Percentiles rank a stretch among this genome's conserved stretches.
Evolutionary conservation across 2,888 invertebrate genomes (phyloP).

Genomic region (Itoplectis maculator): DNA sequence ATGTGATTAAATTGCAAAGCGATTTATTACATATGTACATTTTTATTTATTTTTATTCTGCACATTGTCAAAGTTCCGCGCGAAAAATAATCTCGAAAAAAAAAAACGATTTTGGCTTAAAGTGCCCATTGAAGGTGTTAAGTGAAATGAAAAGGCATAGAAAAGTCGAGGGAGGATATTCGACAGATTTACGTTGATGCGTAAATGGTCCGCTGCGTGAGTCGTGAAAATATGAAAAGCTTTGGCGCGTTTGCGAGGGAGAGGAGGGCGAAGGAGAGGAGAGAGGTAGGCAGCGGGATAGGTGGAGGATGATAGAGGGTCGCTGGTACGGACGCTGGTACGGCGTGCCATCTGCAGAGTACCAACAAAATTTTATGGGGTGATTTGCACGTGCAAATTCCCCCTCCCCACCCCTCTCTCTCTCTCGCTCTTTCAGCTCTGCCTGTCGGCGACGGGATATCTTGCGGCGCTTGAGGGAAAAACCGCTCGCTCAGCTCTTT

Average conservation of each 20-base stretch:
- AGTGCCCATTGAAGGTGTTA: not conserved
- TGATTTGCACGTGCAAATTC: conserved; percentile 69
- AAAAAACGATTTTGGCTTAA: not conserved
- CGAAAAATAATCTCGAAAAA: not conserved
- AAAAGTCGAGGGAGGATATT: conserved; percentile 13
- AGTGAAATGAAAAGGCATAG: conserved; percentile 19
- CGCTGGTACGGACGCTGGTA: conserved; percentile 27
- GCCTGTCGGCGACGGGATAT: conserved; percentile 43
- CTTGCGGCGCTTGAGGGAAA: conserved; percentile 41
- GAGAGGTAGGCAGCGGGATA: conserved; percentile 19
- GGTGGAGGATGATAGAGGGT: conserved; percentile 32
- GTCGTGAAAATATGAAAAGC: conserved; percentile 38
- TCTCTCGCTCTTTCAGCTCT: not conserved
- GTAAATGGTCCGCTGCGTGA: conserved; percentile 22
- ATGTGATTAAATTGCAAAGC: no score
- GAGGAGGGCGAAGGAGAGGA: not conserved
- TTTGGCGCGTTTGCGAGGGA: not conserved
- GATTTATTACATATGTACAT: no score
- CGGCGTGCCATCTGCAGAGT: conserved; percentile 61
- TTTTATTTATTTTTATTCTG: no score
- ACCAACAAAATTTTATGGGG: conserved; percentile 69
- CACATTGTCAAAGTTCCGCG: conserved; percentile 12
- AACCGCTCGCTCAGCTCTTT: conserved; percentile 55
- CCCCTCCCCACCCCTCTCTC: conserved; percentile 2
- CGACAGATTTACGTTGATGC: conserved; percentile 52